Percentiles rank a stretch among this genome's conserved stretches.
Evolutionary conservation across 1,140 invertebrate species (phyloP).

Genomic region (Pentalonia nigronervosa): DNA sequence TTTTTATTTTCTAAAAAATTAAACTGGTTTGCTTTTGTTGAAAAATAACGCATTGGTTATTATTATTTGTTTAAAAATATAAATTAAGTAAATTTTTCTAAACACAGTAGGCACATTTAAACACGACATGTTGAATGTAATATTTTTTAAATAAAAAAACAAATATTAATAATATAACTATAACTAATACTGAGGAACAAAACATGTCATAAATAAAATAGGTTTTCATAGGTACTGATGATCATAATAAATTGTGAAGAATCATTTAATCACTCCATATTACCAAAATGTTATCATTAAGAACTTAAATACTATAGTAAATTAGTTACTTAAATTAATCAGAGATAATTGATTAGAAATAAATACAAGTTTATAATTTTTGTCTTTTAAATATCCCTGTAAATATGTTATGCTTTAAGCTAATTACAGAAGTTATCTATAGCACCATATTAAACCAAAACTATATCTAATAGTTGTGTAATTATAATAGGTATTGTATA

Average conservation of each 20-base stretch:
- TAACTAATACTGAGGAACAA: not conserved
- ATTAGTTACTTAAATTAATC: not conserved
- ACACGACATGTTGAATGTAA: not conserved
- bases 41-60: not conserved
- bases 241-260: not conserved
- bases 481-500: not conserved
- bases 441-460: slow-evolving; percentile 48
- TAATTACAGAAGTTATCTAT: not conserved
- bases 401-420: slow-evolving; percentile 35
- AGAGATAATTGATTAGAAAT: not conserved
- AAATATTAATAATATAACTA: not conserved
- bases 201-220: not conserved
- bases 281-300: not conserved
- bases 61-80: not conserved
- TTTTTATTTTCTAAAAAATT: not conserved
- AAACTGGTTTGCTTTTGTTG: not conserved
- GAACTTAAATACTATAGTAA: not conserved
- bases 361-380: not conserved
- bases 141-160: not conserved
- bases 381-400: slow-evolving; percentile 48
- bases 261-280: slow-evolving; percentile 9
- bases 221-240: not conserved
- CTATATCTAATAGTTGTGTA: not conserved
- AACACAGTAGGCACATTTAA: not conserved
- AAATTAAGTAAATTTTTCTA: not conserved